phyloP scores from a whole-genome alignment of 2,888 invertebrate genomes.

The Biston stratarius region DNA sequence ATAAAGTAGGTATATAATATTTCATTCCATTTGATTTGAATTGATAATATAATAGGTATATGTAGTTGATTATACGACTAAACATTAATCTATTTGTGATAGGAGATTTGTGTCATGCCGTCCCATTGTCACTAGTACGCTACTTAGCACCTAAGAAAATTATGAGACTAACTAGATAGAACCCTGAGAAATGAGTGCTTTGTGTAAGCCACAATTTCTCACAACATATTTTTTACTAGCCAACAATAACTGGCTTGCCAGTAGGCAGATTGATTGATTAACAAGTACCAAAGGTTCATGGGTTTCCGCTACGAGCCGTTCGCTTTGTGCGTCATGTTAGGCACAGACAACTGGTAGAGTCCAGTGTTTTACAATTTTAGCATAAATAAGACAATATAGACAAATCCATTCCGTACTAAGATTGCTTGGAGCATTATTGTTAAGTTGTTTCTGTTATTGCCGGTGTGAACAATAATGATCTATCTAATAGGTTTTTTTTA shows the following conservation, averaged over 20 bases:
- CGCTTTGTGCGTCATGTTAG: slow-evolving; percentile 5
- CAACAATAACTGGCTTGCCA: slow-evolving; percentile 2
- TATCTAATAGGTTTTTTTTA: too few relatives aligned
- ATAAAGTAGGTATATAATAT: too few relatives aligned
- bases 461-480: too few relatives aligned
- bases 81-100: slow-evolving; percentile 24
- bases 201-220: not conserved
- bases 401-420: too few relatives aligned
- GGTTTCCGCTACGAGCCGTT: slow-evolving; percentile 20
- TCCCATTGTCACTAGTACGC: slow-evolving; percentile 8
- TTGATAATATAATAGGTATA: too few relatives aligned
- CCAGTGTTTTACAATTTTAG: not conserved
- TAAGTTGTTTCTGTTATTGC: too few relatives aligned
- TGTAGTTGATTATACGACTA: slow-evolving; percentile 16
- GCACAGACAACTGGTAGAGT: not conserved
- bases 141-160: not conserved
- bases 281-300: slow-evolving; percentile 17
- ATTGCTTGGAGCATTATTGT: too few relatives aligned
- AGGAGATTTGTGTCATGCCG: slow-evolving; percentile 10
- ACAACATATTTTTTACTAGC: not conserved
- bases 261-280: slow-evolving; percentile 20
- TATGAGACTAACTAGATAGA: too few relatives aligned
- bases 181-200: not conserved
- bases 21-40: too few relatives aligned
- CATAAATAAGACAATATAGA: too few relatives aligned